phyloP scores from a whole-genome alignment of 2,888 invertebrate genomes.

The Ormyrus nitidulus region DNA sequence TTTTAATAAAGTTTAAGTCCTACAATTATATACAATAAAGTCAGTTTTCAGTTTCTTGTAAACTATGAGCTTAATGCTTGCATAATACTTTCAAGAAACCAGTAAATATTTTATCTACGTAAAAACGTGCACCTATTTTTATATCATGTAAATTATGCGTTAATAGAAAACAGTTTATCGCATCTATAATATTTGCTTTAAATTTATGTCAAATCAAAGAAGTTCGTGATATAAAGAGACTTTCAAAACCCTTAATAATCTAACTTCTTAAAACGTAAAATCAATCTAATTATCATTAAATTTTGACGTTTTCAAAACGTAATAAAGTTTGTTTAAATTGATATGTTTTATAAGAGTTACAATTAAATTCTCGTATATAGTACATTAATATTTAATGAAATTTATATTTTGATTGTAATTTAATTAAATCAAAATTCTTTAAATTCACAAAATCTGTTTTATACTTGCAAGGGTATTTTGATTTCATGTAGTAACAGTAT shows the following conservation, averaged over 20 bases:
- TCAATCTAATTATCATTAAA: no score
- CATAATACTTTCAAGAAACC: not conserved
- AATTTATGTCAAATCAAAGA: no score
- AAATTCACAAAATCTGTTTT: no score
- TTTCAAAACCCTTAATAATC: no score
- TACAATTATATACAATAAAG: no score
- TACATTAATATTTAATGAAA: not conserved
- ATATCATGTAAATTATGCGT: no score
- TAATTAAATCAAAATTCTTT: not conserved
- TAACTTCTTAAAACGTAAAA: no score
- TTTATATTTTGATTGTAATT: not conserved
- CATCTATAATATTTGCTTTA: no score
- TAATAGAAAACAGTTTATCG: conserved; percentile 1
- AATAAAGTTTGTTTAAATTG: not conserved
- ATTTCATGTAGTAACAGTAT: conserved; percentile 3
- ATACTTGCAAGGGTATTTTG: not conserved
- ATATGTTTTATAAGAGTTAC: conserved; percentile 1
- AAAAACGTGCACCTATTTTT: not conserved
- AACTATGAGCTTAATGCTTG: not conserved
- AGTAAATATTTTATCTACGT: not conserved
- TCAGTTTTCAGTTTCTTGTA: not conserved
- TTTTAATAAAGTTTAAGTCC: not conserved
- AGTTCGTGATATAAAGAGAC: no score
- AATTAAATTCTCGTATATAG: not conserved
- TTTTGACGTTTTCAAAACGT: no score